Conservation (phyloP, 1,140 invertebrate genomes). For the Zaprionus lachaisei region DNA sequence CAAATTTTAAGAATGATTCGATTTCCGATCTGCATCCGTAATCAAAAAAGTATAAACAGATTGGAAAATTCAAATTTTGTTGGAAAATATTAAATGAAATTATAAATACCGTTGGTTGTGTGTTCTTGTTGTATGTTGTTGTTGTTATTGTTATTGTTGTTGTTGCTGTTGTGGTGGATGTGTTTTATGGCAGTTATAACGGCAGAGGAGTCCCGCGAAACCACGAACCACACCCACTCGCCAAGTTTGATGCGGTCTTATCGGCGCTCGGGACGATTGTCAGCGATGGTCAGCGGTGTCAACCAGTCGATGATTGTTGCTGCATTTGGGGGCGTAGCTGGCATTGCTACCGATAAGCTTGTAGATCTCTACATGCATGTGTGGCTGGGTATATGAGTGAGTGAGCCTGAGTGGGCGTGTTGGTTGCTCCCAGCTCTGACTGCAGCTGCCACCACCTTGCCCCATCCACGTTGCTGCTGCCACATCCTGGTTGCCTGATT, state of each 20-base stretch:
- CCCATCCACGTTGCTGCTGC: neutral
- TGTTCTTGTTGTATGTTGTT: conserved; percentile 66
- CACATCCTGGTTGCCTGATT: neutral
- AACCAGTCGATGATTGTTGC: conserved; percentile 5
- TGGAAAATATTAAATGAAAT: conserved; percentile 51
- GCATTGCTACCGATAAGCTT: conserved; percentile 19
- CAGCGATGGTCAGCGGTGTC: conserved; percentile 9
- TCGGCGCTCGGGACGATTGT: conserved; percentile 3
- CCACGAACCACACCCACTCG: conserved; percentile 2
- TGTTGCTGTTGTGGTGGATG: conserved; percentile 36
- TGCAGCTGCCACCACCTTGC: conserved; percentile 1
- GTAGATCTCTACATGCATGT: neutral
- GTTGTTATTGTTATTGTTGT: conserved; percentile 51
- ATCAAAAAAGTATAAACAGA: neutral
- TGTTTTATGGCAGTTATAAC: conserved; percentile 34
- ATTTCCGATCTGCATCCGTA: neutral
- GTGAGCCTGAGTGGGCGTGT: neutral
- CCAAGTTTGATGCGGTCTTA: neutral
- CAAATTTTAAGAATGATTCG: neutral
- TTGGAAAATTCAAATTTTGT: neutral
- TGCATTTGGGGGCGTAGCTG: conserved; percentile 26
- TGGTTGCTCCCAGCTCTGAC: neutral
- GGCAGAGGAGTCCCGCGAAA: neutral
- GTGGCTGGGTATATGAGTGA: neutral
- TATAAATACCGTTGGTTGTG: conserved; percentile 80